phyloP scores from a whole-genome alignment of 2,797 vertebrate species.

The Trichosurus vulpecula region DNA sequence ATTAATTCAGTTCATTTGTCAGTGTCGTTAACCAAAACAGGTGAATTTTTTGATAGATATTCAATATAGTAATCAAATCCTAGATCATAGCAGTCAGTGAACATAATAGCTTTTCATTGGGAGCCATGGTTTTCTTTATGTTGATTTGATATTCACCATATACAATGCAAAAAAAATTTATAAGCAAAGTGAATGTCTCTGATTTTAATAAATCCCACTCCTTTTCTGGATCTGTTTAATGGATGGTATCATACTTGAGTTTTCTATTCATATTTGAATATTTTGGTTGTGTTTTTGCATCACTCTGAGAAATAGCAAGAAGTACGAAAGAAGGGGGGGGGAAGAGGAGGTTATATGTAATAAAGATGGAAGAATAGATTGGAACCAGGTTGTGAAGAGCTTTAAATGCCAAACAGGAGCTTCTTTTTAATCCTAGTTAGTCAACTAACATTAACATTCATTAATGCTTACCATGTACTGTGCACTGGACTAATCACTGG shows the following conservation, averaged over 20 bases:
- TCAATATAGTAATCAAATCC: not conserved
- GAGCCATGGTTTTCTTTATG: not conserved
- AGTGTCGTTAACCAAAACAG: not conserved
- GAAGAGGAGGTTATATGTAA: not conserved
- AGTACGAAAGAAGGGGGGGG: not conserved
- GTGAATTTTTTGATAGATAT: not conserved
- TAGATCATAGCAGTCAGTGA: not conserved
- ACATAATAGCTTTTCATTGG: not conserved
- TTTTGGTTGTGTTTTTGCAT: not conserved
- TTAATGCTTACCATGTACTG: not conserved
- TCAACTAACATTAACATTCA: not conserved
- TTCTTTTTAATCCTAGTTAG: not conserved
- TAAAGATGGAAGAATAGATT: not conserved
- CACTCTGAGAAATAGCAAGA: not conserved
- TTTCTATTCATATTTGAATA: not conserved
- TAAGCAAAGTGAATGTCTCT: not conserved
- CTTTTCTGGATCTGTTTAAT: not conserved
- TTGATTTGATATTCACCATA: not conserved
- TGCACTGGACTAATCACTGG: not conserved
- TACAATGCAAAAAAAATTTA: not conserved
- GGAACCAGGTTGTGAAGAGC: not conserved
- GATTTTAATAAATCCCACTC: not conserved
- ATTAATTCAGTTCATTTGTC: not conserved
- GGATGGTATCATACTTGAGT: not conserved
- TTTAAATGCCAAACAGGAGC: not conserved